These are phyloP conservation scores for Orthosia gracilis DNA, from an alignment of 2,888 invertebrate species.

Conservation along the genomic window DNA sequence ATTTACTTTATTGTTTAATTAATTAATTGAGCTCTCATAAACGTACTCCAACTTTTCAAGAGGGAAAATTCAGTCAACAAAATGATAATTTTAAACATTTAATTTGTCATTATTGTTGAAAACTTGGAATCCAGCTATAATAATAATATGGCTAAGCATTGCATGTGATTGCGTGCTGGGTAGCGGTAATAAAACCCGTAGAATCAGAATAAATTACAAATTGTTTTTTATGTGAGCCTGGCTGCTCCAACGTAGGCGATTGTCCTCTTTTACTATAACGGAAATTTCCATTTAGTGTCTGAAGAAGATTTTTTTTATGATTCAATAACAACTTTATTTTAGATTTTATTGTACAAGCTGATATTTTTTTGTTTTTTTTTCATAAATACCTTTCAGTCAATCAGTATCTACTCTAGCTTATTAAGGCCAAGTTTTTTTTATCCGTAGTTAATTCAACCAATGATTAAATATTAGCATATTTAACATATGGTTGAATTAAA, in stretches of 20 bases:
- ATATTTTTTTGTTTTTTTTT: background rate
- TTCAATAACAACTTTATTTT: conserved; percentile 16
- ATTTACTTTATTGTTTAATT: background rate
- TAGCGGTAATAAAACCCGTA: conserved; percentile 24
- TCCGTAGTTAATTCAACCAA: too few species aligned
- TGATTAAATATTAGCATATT: too few species aligned
- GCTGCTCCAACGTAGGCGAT: conserved; percentile 44
- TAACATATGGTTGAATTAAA: too few species aligned
- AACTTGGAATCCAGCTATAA: conserved; percentile 6
- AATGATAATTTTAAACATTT: conserved; percentile 16
- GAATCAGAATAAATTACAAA: conserved; percentile 48
- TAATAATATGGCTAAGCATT: conserved; percentile 11
- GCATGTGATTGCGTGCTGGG: conserved; percentile 43
- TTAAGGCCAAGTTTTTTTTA: too few species aligned
- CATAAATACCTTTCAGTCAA: too few species aligned
- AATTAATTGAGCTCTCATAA: background rate
- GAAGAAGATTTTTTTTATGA: conserved; percentile 2
- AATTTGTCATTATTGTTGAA: conserved; percentile 17
- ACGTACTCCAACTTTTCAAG: background rate
- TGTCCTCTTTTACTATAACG: conserved; percentile 49
- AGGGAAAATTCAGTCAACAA: conserved; percentile 32
- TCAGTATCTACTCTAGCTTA: too few species aligned
- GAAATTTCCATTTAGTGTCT: conserved; percentile 41
- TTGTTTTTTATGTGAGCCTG: conserved; percentile 33
- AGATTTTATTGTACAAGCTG: background rate